Conservation (phyloP, 2,888 invertebrate species). For the Parasteatoda lunata region DNA sequence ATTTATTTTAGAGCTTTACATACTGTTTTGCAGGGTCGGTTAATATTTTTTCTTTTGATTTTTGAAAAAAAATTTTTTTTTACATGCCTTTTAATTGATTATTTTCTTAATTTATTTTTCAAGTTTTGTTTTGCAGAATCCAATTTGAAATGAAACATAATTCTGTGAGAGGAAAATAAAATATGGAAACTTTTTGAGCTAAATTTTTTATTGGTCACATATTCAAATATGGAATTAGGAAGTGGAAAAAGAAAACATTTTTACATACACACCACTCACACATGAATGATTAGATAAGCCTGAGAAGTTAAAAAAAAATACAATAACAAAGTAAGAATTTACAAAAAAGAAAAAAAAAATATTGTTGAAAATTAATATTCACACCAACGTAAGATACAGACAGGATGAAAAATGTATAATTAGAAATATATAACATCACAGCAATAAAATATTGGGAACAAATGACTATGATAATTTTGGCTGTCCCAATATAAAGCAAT, state of each 20-base stretch:
- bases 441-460: constrained; percentile 66
- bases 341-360: neutral
- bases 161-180: too few species aligned
- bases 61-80: too few species aligned
- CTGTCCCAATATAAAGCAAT: constrained; percentile 55
- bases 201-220: constrained; percentile 68
- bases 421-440: constrained; percentile 56
- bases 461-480: constrained; percentile 69
- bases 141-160: too few species aligned
- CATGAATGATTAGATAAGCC: constrained; percentile 65
- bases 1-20: too few species aligned
- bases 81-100: too few species aligned
- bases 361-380: constrained; percentile 55
- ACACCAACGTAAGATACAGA: constrained; percentile 63
- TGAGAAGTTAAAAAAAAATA: constrained; percentile 51
- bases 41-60: too few species aligned
- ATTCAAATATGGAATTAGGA: constrained; percentile 66
- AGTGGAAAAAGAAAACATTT: constrained; percentile 50
- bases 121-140: too few species aligned
- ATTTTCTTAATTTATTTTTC: too few species aligned
- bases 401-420: constrained; percentile 46
- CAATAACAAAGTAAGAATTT: constrained; percentile 34
- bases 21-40: too few species aligned
- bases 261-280: constrained; percentile 69
- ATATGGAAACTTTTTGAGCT: constrained; percentile 33